Evolutionary conservation across 2,888 invertebrate species (phyloP), one percentile per base, ranked within the genome.

Genomic region (Xanthia togata): DNA sequence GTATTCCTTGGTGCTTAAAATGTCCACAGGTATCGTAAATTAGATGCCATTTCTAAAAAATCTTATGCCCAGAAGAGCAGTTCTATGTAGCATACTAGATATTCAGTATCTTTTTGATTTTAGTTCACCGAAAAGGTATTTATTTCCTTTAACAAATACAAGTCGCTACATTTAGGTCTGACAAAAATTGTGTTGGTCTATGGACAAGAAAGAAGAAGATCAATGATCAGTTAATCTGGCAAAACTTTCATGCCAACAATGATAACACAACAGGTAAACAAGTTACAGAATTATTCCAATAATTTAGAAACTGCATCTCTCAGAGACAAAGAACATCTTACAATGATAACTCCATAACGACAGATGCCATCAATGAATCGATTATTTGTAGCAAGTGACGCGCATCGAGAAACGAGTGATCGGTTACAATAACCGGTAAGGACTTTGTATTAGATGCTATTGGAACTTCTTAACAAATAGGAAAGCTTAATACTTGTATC

Each of bases 301-400:
- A 59, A 53, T 63, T 57, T 44, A 62, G 31, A 73, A 81, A 64
- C 53, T 11, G 23, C 44, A 41, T 47, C 53, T 78, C 50, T 55
- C 31, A 4, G 23, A 63, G 47, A 77, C 82, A 81, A 68, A 76
- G 68, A 73, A 55, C 62, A 59, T 72, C 60, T 73, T 60, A 55
- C 70, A 47, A 64, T 59, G 44, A 69, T 63, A 76, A 71, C 57
- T 71, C 53, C 76, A 75, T 78, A 78, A 44, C 44, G 65, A 80
- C 69, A 82, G 76, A 82, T 79, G 68, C 12, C 74, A 84, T 85
- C 78, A 86, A 87, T 89, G 75, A 76, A 73, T 82, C 85, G 85
- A 90, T 91, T 87, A 87, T 88, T 86, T 81, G 76, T 80, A 86
- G 41, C 77, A 74, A 82, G 53, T 73, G 87, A 84, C 59, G 91